Evolutionary conservation across 2,888 invertebrate species (phyloP), one percentile per base, ranked within the genome.

Genomic region (Synergus gifuensis): DNA sequence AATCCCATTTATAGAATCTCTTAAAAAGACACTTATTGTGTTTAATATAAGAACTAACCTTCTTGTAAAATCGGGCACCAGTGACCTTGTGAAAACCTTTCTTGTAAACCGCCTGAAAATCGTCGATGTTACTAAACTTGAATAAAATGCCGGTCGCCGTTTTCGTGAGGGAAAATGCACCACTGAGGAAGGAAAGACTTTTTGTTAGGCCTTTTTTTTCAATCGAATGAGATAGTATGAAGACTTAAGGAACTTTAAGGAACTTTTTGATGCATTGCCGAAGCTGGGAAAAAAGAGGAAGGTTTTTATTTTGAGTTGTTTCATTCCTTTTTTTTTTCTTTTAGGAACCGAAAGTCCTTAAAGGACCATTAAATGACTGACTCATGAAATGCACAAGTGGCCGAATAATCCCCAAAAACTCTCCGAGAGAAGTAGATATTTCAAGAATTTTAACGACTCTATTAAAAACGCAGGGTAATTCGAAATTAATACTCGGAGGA

Each of bases 21-120:
- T 36, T 36, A 36, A 36, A 36, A 36, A 36, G 36, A 36, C 36
- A 36, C 1, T 58, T n/a, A 46, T 36, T 36, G 8, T 18, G 36
- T 62, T 22, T 18, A 22, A 12, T 5, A 8, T 11, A 40, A 76
- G 22, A 77, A 64, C 91, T 92, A 93, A 97, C 96, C 95, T 97
- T 97, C 93, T 96, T 95, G 93, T 97, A 97, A 91, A 97, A 95
- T 87, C 97, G 94, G 76, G 97, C 97, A 46, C 97, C 97, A 79
- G 97, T 97, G 77, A 97, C 96, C 88, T 96, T 96, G 92, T 97
- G 97, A 93, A 97, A 97, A 44, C 97, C 97, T 91, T 97, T 97
- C 93, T 96, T 95, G 94, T 95, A 97, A 84, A 97, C 96, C 91
- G 96, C 95, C 92, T 96, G 96, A 92, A 96, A 97, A 91, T 97